Conservation (phyloP, 2,113 vertebrate genomes). For the Urocitellus parryii region DNA sequence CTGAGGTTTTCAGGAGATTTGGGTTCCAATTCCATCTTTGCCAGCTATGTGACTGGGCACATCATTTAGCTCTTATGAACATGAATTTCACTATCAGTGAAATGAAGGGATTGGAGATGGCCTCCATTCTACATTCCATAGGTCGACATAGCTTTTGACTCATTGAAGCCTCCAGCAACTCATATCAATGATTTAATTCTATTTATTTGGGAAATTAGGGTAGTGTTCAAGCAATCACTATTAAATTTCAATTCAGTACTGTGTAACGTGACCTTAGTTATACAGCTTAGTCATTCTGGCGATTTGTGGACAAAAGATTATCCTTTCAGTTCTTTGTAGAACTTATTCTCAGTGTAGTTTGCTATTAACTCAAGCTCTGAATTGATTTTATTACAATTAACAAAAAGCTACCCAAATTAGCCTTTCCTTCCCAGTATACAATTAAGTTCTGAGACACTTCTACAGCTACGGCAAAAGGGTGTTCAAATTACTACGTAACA, state of each 20-base stretch:
- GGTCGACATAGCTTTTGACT: background rate
- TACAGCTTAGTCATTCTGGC: constrained; percentile 50
- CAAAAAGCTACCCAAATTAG: constrained; percentile 50
- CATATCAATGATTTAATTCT: constrained; percentile 50
- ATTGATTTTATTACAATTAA: constrained; percentile 47
- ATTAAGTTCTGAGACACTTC: background rate
- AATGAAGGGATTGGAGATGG: constrained; percentile 16
- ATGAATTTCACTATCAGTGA: background rate
- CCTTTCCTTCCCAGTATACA: background rate
- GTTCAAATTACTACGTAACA: constrained; percentile 31
- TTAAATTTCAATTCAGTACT: constrained; percentile 59
- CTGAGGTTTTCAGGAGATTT: background rate
- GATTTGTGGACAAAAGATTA: constrained; percentile 68
- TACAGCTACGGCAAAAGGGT: constrained; percentile 38
- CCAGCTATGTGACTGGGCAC: background rate
- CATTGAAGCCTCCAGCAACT: background rate
- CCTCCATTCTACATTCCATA: constrained; percentile 5
- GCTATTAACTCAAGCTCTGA: constrained; percentile 41
- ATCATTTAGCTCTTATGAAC: constrained; percentile 1
- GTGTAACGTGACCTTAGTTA: constrained; percentile 54
- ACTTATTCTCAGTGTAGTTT: constrained; percentile 16
- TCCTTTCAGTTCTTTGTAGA: constrained; percentile 56
- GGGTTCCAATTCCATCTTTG: background rate
- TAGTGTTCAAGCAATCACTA: constrained; percentile 20
- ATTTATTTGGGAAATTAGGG: constrained; percentile 38